These are phyloP conservation scores for Mustelus asterias DNA, from an alignment of 2,113 vertebrate genomes.

Conservation along the genomic window DNA sequence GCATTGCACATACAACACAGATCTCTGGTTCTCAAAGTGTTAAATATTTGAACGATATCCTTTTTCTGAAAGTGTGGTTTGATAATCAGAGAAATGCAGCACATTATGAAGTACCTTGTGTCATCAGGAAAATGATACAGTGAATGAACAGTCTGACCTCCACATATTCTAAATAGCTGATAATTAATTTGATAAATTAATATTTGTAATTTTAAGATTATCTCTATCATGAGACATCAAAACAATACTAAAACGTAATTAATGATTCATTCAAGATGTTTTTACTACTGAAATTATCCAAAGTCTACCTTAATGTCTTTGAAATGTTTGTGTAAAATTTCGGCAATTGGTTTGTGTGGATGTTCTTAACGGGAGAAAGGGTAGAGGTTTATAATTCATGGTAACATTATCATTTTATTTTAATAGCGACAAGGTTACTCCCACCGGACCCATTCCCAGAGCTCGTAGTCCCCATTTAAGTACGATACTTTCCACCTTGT, in stretches of 20 bases:
- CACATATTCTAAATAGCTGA: background rate
- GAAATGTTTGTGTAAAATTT: background rate
- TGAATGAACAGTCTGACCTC: constrained; percentile 10
- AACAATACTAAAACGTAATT: background rate
- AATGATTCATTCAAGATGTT: background rate
- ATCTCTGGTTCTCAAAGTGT: background rate
- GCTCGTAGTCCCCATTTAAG: background rate
- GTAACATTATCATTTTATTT: background rate
- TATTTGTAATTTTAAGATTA: constrained; percentile 2
- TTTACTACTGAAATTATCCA: background rate
- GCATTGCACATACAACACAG: background rate
- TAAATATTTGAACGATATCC: background rate
- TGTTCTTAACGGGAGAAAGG: background rate
- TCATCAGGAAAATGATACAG: background rate
- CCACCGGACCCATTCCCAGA: background rate
- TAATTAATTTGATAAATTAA: constrained; percentile 28
- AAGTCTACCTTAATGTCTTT: background rate
- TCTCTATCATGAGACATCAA: background rate
- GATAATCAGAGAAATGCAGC: background rate
- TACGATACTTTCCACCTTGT: background rate
- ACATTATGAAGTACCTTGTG: constrained; percentile 11
- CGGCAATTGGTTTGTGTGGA: background rate
- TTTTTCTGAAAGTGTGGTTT: background rate
- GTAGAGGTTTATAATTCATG: background rate
- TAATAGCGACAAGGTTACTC: background rate